phyloP scores from a whole-genome alignment of 2,888 invertebrate species.

The Dolichopus griseipennis region DNA sequence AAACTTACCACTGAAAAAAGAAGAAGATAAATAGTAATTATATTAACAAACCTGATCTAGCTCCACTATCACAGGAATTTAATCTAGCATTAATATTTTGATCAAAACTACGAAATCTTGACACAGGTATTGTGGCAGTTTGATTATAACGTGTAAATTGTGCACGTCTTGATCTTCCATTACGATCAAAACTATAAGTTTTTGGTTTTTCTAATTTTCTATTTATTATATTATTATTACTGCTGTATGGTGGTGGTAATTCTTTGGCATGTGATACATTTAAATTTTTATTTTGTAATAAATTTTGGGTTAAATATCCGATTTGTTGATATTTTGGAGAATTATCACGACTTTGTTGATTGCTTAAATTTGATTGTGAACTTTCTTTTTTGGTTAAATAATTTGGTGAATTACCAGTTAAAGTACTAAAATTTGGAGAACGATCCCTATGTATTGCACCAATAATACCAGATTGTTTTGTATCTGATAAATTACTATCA shows the following conservation, averaged over 20 bases:
- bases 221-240: conserved; percentile 23
- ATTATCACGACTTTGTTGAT: conserved; percentile 36
- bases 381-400: conserved; percentile 40
- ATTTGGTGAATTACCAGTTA: conserved; percentile 42
- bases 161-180: conserved; percentile 46
- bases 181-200: conserved; percentile 30
- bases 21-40: too few relatives aligned
- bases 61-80: conserved; percentile 46
- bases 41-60: conserved; percentile 39
- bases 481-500: conserved; percentile 39
- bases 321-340: conserved; percentile 39
- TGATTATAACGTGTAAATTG: conserved; percentile 43
- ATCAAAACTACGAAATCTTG: conserved; percentile 57
- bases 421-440: conserved; percentile 39
- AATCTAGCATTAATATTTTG: conserved; percentile 44
- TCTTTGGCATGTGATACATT: conserved; percentile 28
- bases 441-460: conserved; percentile 32
- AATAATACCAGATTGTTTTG: conserved; percentile 21
- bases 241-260: conserved; percentile 34
- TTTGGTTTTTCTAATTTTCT: conserved; percentile 30
- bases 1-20: too few relatives aligned
- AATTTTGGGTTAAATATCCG: conserved; percentile 36
- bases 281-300: conserved; percentile 14
- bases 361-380: conserved; percentile 29
- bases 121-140: conserved; percentile 25